These are phyloP conservation scores for Bovichtus diacanthus DNA, from an alignment of 2,797 vertebrate genomes.

Conservation along the genomic window DNA sequence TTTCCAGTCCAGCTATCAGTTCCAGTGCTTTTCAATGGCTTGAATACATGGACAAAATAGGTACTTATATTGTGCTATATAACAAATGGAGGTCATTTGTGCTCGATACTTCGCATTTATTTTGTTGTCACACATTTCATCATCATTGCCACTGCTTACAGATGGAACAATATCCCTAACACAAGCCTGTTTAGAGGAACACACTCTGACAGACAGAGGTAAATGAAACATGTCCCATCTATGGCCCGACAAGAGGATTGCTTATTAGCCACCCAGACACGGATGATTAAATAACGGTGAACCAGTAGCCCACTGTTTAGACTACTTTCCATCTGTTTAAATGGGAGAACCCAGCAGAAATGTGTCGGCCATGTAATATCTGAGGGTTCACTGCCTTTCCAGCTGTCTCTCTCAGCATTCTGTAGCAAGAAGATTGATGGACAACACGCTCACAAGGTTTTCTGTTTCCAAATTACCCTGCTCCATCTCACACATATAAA, in stretches of 20 bases:
- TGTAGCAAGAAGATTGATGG: slow-evolving; percentile 49
- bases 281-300: slow-evolving; percentile 58
- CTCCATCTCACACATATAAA: slow-evolving; percentile 36
- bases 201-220: slow-evolving; percentile 61
- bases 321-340: slow-evolving; percentile 52
- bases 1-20: slow-evolving; percentile 16
- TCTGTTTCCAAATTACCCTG: slow-evolving; percentile 44
- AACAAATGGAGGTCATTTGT: slow-evolving; percentile 34
- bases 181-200: slow-evolving; percentile 49
- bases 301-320: slow-evolving; percentile 29
- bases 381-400: slow-evolving; percentile 46
- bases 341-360: slow-evolving; percentile 37
- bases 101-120: slow-evolving; percentile 35
- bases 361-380: slow-evolving; percentile 40
- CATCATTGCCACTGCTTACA: slow-evolving; percentile 52
- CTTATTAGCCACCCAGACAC: slow-evolving; percentile 58
- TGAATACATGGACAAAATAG: slow-evolving; percentile 19
- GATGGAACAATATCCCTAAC: slow-evolving; percentile 43
- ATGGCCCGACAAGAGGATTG: slow-evolving; percentile 46
- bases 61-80: slow-evolving; percentile 14
- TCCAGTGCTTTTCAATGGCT: slow-evolving; percentile 17
- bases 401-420: slow-evolving; percentile 51
- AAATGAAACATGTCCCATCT: slow-evolving; percentile 63
- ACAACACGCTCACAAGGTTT: slow-evolving; percentile 38
- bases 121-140: slow-evolving; percentile 64